Conservation (phyloP, 2,888 invertebrate genomes). For the Eupithecia subfuscata region DNA sequence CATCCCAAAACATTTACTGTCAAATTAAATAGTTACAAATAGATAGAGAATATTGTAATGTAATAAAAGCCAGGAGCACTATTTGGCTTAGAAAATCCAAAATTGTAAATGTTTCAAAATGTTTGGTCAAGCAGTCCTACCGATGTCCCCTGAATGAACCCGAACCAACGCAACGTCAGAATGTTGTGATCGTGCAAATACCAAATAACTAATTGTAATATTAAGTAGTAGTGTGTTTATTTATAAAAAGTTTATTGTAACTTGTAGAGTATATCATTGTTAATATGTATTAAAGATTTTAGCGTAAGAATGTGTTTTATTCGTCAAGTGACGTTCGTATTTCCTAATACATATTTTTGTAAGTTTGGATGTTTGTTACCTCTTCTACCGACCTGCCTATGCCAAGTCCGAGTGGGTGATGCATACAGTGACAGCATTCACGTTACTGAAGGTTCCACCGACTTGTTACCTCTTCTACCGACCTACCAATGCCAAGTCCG, state of each 20-base stretch:
- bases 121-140: not conserved
- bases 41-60: too few relatives aligned
- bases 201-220: slow-evolving; percentile 2
- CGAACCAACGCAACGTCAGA: not conserved
- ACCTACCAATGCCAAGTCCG: too few relatives aligned
- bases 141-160: not conserved
- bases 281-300: slow-evolving; percentile 81
- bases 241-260: slow-evolving; percentile 75
- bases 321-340: slow-evolving; percentile 37
- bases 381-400: too few relatives aligned
- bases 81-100: not conserved
- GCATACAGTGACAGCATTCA: too few relatives aligned
- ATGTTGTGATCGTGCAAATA: not conserved
- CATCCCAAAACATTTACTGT: not conserved
- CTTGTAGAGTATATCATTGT: slow-evolving; percentile 82
- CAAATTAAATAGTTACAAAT: not conserved
- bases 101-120: not conserved
- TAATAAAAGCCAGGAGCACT: not conserved
- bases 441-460: too few relatives aligned
- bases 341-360: too few relatives aligned
- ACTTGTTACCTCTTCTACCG: too few relatives aligned
- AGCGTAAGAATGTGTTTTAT: slow-evolving; percentile 66
- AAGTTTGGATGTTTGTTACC: too few relatives aligned
- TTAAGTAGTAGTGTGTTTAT: slow-evolving; percentile 56
- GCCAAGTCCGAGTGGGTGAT: too few relatives aligned